Base-by-base conservation (phyloP, 2,888 invertebrate species). In the Chymomyza caudatula region DNA sequence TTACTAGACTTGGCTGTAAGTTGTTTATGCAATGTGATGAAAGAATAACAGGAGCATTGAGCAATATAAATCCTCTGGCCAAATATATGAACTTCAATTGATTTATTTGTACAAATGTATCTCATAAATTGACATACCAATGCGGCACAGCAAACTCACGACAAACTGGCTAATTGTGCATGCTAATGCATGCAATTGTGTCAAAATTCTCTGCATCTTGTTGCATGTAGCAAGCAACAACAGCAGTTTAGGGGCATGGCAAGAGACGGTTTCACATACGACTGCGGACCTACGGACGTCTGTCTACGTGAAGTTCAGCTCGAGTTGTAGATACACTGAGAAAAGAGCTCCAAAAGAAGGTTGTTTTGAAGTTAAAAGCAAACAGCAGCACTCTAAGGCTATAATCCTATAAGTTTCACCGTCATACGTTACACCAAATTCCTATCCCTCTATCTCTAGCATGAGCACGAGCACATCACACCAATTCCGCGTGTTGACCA, bases 101-200 rank as follows among this genome's bases (percentile, higher is more conserved):
- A 77, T 77, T 82, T 73, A 78, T 74, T 76, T 77, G 67, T 63
- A 58, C 72, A 74, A 74, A 69, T 69, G 59, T 69, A 70, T 66
- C 68, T 73, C 75, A 74, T 69, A 75, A 76, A 75, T 77, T 68
- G 68, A 68, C 58, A 66, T 65, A 69, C 65, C 61, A 65, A 69
- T 52, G 47, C 53, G 29, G 63, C 53, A 59, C 65, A 54, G 56
- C 63, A 19, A 73, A 60, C 70, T 74, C 76, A 77, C 76, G 76
- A 77, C 68, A 74, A 67, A 61, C 19, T 73, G 80, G 74, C 82
- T 82, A 82, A 82, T 82, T 82, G 81, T 84, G 82, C 76, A 82
- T 82, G 82, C 86, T 85, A 82, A 82, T 82, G 84, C 63, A 82
- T 82, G 84, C 86, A 82, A 81, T 72, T 82, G 82, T 82, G 82